Conservation (phyloP, 2,113 vertebrate genomes). For the Cinclus mexicanus region DNA sequence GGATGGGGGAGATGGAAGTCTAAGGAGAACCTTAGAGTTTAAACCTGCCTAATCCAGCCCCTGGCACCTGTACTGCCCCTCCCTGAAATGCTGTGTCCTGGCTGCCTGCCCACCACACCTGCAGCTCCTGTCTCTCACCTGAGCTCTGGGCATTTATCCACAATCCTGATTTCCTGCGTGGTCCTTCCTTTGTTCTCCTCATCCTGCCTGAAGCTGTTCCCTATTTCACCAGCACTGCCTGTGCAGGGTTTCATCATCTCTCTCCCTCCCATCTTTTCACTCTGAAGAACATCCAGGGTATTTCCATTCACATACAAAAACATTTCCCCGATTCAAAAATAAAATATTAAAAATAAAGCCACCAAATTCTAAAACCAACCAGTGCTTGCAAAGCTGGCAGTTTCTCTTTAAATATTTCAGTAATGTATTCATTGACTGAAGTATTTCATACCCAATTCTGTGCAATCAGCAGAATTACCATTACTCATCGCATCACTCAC, state of each 20-base stretch:
- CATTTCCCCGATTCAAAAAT: background rate
- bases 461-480: constrained; percentile 55
- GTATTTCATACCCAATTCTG: background rate
- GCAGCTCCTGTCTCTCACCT: background rate
- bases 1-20: background rate
- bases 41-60: background rate
- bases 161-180: background rate
- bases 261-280: background rate
- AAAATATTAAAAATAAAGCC: background rate
- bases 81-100: too few relatives aligned
- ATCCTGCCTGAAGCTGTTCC: background rate
- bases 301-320: background rate
- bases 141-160: background rate
- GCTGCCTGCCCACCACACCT: accelerated
- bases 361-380: background rate
- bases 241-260: background rate
- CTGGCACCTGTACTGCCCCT: too few relatives aligned
- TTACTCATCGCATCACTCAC: constrained; percentile 18
- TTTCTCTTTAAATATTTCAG: background rate
- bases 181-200: accelerated
- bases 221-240: background rate
- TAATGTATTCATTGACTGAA: constrained; percentile 5
- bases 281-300: background rate
- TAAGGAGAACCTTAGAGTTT: background rate
- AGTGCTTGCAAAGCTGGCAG: background rate